Evolutionary conservation across 2,113 vertebrate species (phyloP).

Genomic region (Neotragus pygmaeus): DNA sequence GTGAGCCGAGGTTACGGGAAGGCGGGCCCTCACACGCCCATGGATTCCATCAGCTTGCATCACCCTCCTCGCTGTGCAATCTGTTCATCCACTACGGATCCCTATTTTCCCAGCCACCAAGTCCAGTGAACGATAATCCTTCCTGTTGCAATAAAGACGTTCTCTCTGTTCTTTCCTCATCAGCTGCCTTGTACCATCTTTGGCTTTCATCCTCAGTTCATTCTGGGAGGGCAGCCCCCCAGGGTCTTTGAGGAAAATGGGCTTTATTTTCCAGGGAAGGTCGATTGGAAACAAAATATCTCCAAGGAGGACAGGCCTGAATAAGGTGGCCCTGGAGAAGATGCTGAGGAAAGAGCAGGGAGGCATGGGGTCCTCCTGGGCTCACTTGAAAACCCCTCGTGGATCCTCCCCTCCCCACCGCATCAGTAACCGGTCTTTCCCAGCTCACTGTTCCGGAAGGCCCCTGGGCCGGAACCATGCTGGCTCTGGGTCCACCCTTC

Average conservation of each 20-base stretch:
- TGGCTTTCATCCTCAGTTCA: not conserved
- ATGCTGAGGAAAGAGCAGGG: not conserved
- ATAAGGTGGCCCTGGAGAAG: not conserved
- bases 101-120: not conserved
- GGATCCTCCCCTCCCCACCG: not conserved
- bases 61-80: not conserved
- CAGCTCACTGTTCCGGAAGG: not conserved
- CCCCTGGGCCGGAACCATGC: not conserved
- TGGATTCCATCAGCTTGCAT: accelerated
- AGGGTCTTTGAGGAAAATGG: not conserved
- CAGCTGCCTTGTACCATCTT: not conserved
- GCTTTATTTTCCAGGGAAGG: not conserved
- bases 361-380: not conserved
- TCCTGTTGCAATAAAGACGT: not conserved
- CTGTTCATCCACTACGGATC: not conserved
- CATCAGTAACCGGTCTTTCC: not conserved
- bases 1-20: not conserved
- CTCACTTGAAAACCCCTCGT: not conserved
- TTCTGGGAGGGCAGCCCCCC: not conserved
- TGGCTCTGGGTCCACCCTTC: not conserved
- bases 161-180: not conserved
- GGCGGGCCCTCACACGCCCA: not conserved
- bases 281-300: not conserved
- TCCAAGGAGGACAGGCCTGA: not conserved
- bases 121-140: not conserved